phyloP scores from a whole-genome alignment of 2,888 invertebrate genomes.

The Harpagoxenus sublaevis region DNA sequence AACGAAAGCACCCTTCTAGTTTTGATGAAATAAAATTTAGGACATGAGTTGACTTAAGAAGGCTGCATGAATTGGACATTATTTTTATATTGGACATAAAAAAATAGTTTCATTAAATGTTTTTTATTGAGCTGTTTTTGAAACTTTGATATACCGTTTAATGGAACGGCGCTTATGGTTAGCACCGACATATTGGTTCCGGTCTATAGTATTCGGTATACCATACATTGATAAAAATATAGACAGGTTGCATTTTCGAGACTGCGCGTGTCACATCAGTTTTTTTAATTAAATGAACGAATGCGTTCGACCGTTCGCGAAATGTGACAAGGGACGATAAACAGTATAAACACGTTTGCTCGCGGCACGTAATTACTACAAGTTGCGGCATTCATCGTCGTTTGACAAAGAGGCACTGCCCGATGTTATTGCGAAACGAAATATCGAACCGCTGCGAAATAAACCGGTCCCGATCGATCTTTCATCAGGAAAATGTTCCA shows the following conservation, averaged over 20 bases:
- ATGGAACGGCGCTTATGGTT: conserved; percentile 25
- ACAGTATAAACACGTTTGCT: conserved; percentile 42
- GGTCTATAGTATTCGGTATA: neutral
- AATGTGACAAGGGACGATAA: conserved; percentile 59
- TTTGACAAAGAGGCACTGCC: conserved; percentile 33
- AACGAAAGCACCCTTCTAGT: too few species aligned
- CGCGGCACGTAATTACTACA: conserved; percentile 43
- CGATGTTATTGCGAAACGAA: conserved; percentile 46
- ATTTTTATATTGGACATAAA: neutral
- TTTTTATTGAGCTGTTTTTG: neutral
- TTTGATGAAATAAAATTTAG: neutral
- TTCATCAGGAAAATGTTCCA: neutral
- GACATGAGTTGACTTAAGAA: neutral
- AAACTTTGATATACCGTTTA: conserved; percentile 32
- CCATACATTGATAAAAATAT: conserved; percentile 46
- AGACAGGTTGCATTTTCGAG: conserved; percentile 48
- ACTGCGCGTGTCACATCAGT: conserved; percentile 8
- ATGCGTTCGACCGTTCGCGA: conserved; percentile 54
- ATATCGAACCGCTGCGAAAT: conserved; percentile 32
- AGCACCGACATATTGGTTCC: conserved; percentile 4
- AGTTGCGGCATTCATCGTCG: conserved; percentile 38
- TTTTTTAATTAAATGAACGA: conserved; percentile 50
- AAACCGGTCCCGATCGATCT: conserved; percentile 1
- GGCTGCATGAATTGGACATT: neutral
- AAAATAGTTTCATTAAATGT: neutral